A percentile compares a stretch with the other conserved stretches of the same genome.
Evolutionary conservation across 2,797 vertebrate genomes (phyloP).

Genomic region (Platalea minor): DNA sequence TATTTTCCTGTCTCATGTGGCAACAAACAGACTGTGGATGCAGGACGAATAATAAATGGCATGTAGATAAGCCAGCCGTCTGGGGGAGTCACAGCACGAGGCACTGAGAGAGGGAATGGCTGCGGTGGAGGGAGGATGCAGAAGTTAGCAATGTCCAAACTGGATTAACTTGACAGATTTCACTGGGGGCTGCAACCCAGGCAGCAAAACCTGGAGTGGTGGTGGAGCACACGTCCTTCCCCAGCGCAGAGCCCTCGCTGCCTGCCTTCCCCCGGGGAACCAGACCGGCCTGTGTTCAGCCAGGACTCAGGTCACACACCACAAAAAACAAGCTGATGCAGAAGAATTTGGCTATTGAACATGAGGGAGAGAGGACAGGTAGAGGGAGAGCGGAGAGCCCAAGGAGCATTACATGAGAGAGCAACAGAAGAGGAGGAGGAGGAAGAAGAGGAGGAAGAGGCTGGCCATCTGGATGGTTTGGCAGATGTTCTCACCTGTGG

Average conservation of each 20-base stretch:
- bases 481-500: not conserved
- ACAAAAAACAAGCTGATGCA: not conserved
- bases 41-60: not conserved
- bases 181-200: not conserved
- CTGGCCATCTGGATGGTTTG: not conserved
- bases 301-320: not conserved
- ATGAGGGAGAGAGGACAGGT: not conserved
- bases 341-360: not conserved
- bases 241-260: not conserved
- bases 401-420: not conserved
- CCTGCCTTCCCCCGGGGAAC: not conserved
- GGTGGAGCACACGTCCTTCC: not conserved
- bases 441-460: not conserved
- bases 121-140: not conserved
- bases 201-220: not conserved
- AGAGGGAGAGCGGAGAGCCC: not conserved
- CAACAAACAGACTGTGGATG: not conserved
- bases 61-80: not conserved
- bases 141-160: not conserved
- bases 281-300: not conserved
- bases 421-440: not conserved
- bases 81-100: not conserved
- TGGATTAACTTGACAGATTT: constrained; percentile 30
- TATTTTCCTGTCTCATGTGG: not conserved
- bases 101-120: not conserved